A percentile compares a stretch with the other conserved stretches of the same genome.
phyloP scores from a whole-genome alignment of 2,888 invertebrate genomes.

The Drosophila prostipennis region DNA sequence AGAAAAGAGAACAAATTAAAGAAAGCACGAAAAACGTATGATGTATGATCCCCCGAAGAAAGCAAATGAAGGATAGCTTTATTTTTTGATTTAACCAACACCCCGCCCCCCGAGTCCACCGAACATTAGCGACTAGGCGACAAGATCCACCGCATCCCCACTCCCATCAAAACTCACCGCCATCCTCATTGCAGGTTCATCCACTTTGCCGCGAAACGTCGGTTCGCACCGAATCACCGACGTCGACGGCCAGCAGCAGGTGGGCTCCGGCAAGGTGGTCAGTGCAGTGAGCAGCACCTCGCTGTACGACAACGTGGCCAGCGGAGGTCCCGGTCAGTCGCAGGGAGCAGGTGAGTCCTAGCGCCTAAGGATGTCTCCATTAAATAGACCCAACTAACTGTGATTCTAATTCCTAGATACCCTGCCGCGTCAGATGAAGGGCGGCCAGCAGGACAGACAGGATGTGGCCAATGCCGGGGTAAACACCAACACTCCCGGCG shows the following conservation, averaged over 20 bases:
- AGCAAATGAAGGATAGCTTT: background rate
- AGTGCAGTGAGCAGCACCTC: constrained; percentile 95
- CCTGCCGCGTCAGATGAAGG: constrained; percentile 88
- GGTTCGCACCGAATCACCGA: constrained; percentile 81
- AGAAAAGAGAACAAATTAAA: constrained; percentile 2
- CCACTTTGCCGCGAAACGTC: constrained; percentile 90
- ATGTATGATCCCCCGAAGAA: background rate
- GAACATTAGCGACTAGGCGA: constrained; percentile 41
- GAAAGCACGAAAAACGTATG: background rate
- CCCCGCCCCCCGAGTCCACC: background rate
- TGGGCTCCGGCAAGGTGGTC: constrained; percentile 88
- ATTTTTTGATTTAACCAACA: background rate
- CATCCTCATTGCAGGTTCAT: constrained; percentile 88
- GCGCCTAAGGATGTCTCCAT: background rate
- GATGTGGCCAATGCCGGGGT: constrained; percentile 84
- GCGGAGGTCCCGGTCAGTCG: constrained; percentile 66
- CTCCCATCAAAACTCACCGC: constrained; percentile 76
- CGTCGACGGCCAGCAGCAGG: constrained; percentile 69
- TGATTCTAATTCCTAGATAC: constrained; percentile 80
- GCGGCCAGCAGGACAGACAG: constrained; percentile 85
- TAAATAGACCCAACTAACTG: background rate
- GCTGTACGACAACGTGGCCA: constrained; percentile 92
- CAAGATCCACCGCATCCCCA: constrained; percentile 60
- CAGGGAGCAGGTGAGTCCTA: constrained; percentile 57
- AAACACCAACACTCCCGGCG: constrained; percentile 73